These are phyloP conservation scores for Uromys caudimaculatus DNA, from an alignment of 2,797 vertebrate species.

Conservation along the genomic window DNA sequence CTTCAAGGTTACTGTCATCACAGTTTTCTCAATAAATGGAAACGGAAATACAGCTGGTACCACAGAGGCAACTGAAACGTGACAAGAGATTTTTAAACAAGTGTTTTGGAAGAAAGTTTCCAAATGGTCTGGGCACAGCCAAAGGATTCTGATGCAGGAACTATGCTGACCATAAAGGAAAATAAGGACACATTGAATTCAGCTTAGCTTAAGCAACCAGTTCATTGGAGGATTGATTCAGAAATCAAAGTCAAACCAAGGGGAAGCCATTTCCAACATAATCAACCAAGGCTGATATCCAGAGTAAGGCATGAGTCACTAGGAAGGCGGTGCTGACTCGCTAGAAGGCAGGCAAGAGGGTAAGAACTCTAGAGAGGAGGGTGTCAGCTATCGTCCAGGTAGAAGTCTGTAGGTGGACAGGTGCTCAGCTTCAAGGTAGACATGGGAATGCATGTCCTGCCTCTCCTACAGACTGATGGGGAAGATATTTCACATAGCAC, in stretches of 20 bases:
- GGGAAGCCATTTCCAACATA: not conserved
- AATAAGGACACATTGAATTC: not conserved
- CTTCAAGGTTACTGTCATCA: not conserved
- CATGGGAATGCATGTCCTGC: not conserved
- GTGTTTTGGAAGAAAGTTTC: not conserved
- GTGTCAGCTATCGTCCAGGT: not conserved
- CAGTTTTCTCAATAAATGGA: constrained; percentile 17
- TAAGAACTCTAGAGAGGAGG: not conserved
- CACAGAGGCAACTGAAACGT: not conserved
- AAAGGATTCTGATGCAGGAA: not conserved
- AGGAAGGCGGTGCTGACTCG: not conserved
- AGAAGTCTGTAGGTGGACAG: not conserved
- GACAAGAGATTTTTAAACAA: not conserved
- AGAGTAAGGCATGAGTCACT: not conserved
- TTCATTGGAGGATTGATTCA: not conserved
- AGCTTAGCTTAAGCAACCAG: not conserved
- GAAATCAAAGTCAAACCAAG: constrained; percentile 1
- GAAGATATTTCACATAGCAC: too few species aligned
- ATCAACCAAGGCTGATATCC: not conserved
- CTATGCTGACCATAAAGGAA: not conserved
- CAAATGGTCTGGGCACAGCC: not conserved
- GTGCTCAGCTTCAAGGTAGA: not conserved
- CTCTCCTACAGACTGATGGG: not conserved
- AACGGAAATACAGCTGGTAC: not conserved
- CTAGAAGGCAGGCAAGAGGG: not conserved